Conservation (phyloP, 1,140 invertebrate genomes). For the Notospermus geniculatus region DNA sequence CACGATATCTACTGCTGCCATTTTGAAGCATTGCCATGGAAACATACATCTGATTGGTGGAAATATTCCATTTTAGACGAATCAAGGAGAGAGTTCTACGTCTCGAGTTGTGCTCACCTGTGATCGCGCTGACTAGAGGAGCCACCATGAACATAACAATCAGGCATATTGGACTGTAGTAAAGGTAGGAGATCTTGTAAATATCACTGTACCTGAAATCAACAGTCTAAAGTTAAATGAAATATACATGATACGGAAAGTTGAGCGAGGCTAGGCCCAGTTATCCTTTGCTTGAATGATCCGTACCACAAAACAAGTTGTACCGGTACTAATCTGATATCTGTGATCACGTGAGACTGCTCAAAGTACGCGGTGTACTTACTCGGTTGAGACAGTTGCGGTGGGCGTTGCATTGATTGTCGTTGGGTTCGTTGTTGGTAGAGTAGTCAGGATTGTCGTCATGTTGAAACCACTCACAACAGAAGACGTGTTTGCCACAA, state of each 20-base stretch:
- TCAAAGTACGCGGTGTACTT: neutral
- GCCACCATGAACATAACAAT: conserved; percentile 6
- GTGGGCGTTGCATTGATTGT: too few relatives aligned
- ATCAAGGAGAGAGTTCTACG: neutral
- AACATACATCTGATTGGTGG: neutral
- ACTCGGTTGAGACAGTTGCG: neutral
- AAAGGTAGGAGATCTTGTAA: conserved; percentile 11
- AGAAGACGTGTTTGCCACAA: conserved; percentile 1
- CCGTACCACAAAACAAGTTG: neutral
- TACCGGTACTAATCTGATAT: neutral
- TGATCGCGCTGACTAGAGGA: neutral
- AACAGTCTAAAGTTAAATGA: neutral
- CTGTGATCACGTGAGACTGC: neutral
- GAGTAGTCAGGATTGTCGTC: neutral
- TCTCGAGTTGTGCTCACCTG: conserved; percentile 10
- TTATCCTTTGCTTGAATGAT: neutral
- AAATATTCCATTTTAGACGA: neutral
- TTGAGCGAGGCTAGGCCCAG: neutral
- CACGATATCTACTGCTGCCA: neutral
- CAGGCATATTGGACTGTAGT: neutral
- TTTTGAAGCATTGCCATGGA: neutral
- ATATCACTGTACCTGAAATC: conserved; percentile 8
- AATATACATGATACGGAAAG: neutral
- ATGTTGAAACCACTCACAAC: neutral
- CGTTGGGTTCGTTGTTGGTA: conserved; percentile 1